phyloP scores from a whole-genome alignment of 2,888 invertebrate species.

The Netelia inedita region DNA sequence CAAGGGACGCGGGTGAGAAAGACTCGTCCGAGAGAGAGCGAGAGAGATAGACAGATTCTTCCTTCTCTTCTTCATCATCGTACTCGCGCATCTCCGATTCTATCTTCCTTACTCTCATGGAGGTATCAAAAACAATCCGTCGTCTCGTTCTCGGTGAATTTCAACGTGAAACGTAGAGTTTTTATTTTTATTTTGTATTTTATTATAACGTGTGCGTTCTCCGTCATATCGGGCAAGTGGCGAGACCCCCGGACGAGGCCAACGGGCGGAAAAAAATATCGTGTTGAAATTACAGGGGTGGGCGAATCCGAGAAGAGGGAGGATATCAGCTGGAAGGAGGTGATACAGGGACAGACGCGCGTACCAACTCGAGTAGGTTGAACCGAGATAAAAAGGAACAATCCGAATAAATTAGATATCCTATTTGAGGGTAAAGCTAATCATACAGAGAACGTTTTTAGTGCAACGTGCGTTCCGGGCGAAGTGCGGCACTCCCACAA shows the following conservation, averaged over 20 bases:
- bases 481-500: not conserved
- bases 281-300: constrained; percentile 38
- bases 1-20: constrained; percentile 51
- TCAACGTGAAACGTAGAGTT: constrained; percentile 41
- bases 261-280: constrained; percentile 15
- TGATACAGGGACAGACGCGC: constrained; percentile 24
- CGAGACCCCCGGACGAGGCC: constrained; percentile 26
- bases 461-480: not conserved
- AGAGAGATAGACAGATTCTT: constrained; percentile 19
- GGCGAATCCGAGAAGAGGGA: not conserved
- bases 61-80: constrained; percentile 35
- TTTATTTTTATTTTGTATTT: not conserved
- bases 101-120: constrained; percentile 32
- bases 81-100: not conserved
- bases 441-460: constrained; percentile 21
- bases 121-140: constrained; percentile 63
- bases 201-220: not conserved
- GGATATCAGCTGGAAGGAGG: not conserved
- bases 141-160: constrained; percentile 62
- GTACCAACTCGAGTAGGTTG: constrained; percentile 38
- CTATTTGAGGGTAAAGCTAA: constrained; percentile 42
- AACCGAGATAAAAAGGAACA: constrained; percentile 1
- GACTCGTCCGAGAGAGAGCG: constrained; percentile 52
- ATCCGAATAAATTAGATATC: constrained; percentile 63
- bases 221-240: constrained; percentile 18